phyloP scores from a whole-genome alignment of 37 sponge, comb jelly and placozoan species.

The Halisarca cf. caerulea region DNA sequence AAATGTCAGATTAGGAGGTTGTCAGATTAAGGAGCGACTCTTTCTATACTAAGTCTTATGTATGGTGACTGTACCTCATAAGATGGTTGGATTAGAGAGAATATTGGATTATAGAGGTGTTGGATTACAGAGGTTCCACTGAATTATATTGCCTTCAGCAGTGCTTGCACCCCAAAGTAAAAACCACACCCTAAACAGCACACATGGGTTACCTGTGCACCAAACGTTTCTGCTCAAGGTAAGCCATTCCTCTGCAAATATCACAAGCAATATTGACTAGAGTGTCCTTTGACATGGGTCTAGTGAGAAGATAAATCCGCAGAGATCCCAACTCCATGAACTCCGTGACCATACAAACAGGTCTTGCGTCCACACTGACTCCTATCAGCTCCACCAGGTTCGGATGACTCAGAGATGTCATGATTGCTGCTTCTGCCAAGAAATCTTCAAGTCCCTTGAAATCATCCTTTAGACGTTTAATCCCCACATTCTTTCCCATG shows the following conservation, averaged over 20 bases:
- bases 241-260: constrained; percentile 87
- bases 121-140: no score
- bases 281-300: constrained; percentile 82
- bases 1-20: no score
- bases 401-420: no score
- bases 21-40: no score
- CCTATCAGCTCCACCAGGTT: constrained; percentile 89
- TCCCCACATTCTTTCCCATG: constrained; percentile 55
- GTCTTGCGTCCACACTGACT: constrained; percentile 64
- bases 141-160: no score
- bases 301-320: constrained; percentile 80
- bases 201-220: constrained; percentile 66
- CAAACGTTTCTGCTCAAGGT: constrained; percentile 75
- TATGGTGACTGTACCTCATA: no score
- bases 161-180: no score
- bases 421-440: constrained; percentile 53
- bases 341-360: constrained; percentile 90
- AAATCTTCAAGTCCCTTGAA: constrained; percentile 29
- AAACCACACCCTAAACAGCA: no score
- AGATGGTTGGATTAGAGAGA: no score
- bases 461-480: constrained; percentile 63
- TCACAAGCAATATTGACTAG: constrained; percentile 75
- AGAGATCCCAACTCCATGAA: constrained; percentile 95
- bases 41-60: no score
- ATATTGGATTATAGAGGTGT: no score